A percentile compares a stretch with the other conserved stretches of the same genome.
Conservation (phyloP, 2,888 invertebrate genomes). For the Tetragonula carbonaria region DNA sequence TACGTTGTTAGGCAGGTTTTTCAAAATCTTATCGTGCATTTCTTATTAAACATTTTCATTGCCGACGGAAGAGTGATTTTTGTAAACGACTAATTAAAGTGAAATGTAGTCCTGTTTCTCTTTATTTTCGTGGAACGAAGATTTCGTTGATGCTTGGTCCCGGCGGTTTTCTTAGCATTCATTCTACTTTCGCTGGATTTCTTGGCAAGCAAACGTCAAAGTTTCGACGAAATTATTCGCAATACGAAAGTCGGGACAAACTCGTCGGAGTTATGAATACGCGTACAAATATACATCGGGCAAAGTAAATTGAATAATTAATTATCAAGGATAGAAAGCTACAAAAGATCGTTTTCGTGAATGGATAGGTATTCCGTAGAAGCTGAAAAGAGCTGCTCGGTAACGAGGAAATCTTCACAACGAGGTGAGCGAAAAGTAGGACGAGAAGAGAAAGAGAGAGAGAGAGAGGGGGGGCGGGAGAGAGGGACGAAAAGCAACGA, state of each 20-base stretch:
- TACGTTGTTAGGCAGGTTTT: neutral
- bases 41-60: too few relatives aligned
- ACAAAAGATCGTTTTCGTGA: conserved; percentile 5
- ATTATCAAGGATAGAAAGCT: conserved; percentile 23
- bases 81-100: conserved; percentile 10
- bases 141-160: neutral
- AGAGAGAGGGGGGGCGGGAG: neutral
- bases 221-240: neutral
- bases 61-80: neutral
- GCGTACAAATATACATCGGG: neutral
- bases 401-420: conserved; percentile 23
- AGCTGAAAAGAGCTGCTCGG: conserved; percentile 1
- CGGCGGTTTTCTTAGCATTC: neutral
- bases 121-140: neutral
- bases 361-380: neutral
- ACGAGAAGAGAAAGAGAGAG: neutral
- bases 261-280: neutral
- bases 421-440: conserved; percentile 37
- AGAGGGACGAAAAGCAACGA: neutral
- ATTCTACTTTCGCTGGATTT: neutral
- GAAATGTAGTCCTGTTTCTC: neutral
- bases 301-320: conserved; percentile 22
- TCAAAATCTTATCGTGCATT: neutral
- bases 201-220: neutral
- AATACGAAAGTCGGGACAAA: neutral